A percentile compares a stretch with the other conserved stretches of the same genome.
phyloP scores from a whole-genome alignment of 2,113 vertebrate genomes.

The Probosciger aterrimus region DNA sequence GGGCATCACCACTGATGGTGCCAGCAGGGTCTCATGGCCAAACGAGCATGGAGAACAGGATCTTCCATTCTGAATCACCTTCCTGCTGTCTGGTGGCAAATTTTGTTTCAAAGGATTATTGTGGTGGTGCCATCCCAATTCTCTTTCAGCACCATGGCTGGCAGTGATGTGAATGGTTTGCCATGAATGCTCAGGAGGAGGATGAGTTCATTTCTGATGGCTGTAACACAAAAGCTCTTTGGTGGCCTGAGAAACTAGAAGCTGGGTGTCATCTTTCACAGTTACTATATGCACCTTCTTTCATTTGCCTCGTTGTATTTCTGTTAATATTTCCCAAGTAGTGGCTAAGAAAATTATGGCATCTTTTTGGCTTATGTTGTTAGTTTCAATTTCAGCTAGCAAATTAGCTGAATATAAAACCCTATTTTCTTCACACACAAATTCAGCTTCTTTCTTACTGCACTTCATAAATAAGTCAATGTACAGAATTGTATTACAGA shows the following conservation, averaged over 20 bases:
- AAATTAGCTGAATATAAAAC: not conserved
- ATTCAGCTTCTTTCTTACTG: not conserved
- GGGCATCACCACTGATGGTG: not conserved
- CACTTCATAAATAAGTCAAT: conserved; percentile 53
- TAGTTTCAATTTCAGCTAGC: not conserved
- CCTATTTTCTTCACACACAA: not conserved
- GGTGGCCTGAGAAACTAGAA: not conserved
- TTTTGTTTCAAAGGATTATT: conserved; percentile 3
- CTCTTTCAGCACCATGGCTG: not conserved
- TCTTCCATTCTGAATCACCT: not conserved
- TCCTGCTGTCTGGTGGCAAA: not conserved
- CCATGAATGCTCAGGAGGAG: not conserved
- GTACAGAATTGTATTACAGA: conserved; percentile 20
- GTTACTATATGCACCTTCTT: not conserved
- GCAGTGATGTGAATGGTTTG: not conserved
- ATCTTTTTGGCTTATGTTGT: not conserved
- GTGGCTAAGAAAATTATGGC: not conserved
- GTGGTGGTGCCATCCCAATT: not conserved
- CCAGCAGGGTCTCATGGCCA: not conserved
- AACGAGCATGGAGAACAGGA: not conserved
- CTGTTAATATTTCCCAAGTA: not conserved
- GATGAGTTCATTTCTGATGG: not conserved
- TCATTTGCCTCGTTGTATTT: not conserved
- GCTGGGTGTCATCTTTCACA: not conserved
- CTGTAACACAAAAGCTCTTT: not conserved